These are phyloP conservation scores for Enoplosus armatus DNA, from an alignment of 2,797 vertebrate genomes.

Conservation along the genomic window DNA sequence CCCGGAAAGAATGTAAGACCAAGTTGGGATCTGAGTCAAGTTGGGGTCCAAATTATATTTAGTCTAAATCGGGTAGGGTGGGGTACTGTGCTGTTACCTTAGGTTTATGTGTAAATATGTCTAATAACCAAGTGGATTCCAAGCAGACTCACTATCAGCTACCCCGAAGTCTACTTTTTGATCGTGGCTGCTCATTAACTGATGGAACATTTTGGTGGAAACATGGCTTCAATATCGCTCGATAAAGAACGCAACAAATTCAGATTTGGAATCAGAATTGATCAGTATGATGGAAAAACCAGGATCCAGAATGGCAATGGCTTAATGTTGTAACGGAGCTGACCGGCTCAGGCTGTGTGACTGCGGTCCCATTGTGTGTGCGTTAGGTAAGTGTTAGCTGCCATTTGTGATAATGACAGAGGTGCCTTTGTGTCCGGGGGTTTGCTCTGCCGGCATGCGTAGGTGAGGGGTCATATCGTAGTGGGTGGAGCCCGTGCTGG, in stretches of 20 bases:
- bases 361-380: conserved; percentile 4
- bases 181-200: neutral
- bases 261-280: neutral
- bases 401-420: conserved; percentile 98
- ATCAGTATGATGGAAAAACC: conserved; percentile 43
- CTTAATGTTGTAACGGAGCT: neutral
- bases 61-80: neutral
- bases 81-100: neutral
- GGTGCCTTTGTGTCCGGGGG: conserved; percentile 93
- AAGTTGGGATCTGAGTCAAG: neutral
- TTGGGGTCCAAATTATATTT: neutral
- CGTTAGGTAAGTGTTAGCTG: conserved; percentile 89
- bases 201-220: neutral
- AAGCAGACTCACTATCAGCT: neutral
- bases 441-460: conserved; percentile 91
- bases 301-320: conserved; percentile 5
- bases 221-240: neutral
- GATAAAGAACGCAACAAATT: neutral
- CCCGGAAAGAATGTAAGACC: too few relatives aligned
- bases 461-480: conserved; percentile 93
- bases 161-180: neutral
- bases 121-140: neutral
- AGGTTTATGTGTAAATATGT: neutral
- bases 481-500: conserved; percentile 88
- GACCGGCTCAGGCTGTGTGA: conserved; percentile 14